Evolutionary conservation across 2,113 vertebrate genomes (phyloP), one percentile per base, ranked within the genome.

Genomic region (Siphamia tubifer): DNA sequence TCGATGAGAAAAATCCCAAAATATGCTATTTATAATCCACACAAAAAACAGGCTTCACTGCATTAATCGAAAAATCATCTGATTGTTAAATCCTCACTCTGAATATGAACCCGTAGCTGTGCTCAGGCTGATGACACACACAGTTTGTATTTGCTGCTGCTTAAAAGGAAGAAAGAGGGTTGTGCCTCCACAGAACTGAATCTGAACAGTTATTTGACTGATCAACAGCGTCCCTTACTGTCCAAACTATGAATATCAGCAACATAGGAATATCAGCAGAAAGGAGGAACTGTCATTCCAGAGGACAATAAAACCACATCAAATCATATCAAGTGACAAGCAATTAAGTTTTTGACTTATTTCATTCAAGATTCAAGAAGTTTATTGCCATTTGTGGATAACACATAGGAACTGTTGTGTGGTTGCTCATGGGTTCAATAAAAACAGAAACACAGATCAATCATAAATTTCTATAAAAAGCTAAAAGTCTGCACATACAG

Each of bases 201-300:
- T 17, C 10, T 43, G 10, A 32, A 30, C 6, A 44, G 1, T 52
- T 28, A 28, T 76, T 79, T 52, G 17, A 0, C 63, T 67, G 60
- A 45, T 28, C 79, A 82, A 80, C 73, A 82, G 83, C 83, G 79
- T 79, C 79, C 38, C 79, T 82, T 74, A 61, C 54, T 69, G 82
- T 79, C 35, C 24, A 71, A 68, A 68, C 3, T 4, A 31, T 8
- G 42, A 67, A 77, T 15, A 56, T 35, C 34, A 74, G 2, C 4
- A 63, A 28, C 13, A 52, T 1, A 31, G n/a, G n/a, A n/a, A n/a
- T n/a, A n/a, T n/a, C n/a, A 11, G 0, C 3, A 55, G 1, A 17
- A 21, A 23, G 34, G 3, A 58, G 45, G 49, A 39, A 20, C 2
- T 0, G 8, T 74, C 69, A 52, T 79, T 36, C 11, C 83, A 4